Evolutionary conservation across 2,888 invertebrate genomes (phyloP).

Genomic region (Eumerus sabulonum): DNA sequence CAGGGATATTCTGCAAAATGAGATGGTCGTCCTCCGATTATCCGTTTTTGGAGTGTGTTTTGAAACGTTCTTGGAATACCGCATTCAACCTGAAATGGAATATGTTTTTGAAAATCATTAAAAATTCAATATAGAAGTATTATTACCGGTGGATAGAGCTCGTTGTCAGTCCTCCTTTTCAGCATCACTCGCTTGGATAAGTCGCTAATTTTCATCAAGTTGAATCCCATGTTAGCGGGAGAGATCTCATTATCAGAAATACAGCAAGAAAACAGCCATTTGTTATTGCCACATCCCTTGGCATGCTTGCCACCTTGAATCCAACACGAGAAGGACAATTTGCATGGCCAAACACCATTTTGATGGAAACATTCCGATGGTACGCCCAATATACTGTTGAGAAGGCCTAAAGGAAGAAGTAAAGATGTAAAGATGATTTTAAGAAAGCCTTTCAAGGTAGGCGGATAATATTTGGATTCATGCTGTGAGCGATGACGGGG

Average conservation of each 20-base stretch:
- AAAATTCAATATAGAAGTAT: neutral
- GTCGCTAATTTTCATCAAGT: constrained; percentile 72
- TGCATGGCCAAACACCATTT: constrained; percentile 83
- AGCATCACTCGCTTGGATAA: constrained; percentile 77
- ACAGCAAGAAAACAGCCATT: constrained; percentile 88
- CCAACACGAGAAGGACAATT: constrained; percentile 87
- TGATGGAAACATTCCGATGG: constrained; percentile 79
- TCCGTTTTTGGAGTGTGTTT: constrained; percentile 84
- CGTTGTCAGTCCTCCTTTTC: constrained; percentile 77
- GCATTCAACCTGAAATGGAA: constrained; percentile 80
- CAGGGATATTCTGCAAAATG: constrained; percentile 88
- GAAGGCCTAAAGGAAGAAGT: constrained; percentile 72
- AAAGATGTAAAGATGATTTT: neutral
- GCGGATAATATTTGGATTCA: too few relatives aligned
- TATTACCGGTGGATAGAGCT: constrained; percentile 72
- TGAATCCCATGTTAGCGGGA: constrained; percentile 74
- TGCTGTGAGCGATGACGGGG: too few relatives aligned
- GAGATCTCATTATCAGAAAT: constrained; percentile 76
- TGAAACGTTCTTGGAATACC: constrained; percentile 82
- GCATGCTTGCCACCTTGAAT: constrained; percentile 85
- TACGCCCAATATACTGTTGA: constrained; percentile 77
- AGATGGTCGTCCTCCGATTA: constrained; percentile 90
- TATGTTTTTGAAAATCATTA: neutral
- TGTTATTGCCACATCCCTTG: constrained; percentile 84
- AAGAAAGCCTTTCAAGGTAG: too few relatives aligned